Evolutionary conservation across 2,797 vertebrate species (phyloP).

Genomic region (Clarias platycephalus): DNA sequence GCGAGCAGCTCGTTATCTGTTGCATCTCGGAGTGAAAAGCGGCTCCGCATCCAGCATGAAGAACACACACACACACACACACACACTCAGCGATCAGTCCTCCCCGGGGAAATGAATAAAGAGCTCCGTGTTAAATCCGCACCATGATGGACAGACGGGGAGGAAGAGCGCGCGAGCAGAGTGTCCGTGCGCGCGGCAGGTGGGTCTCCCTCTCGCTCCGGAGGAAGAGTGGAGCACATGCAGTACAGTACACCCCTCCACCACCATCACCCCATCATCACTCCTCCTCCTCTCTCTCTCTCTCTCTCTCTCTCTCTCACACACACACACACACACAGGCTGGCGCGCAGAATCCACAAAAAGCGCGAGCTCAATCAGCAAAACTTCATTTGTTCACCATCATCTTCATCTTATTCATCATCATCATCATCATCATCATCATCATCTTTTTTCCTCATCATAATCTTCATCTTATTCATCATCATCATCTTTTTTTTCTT

Average conservation of each 20-base stretch:
- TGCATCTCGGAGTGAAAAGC: slow-evolving; percentile 87
- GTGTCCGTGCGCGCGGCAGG: slow-evolving; percentile 47
- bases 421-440: background rate
- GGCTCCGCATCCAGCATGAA: slow-evolving; percentile 77
- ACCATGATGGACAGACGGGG: slow-evolving; percentile 68
- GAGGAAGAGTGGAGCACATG: slow-evolving; percentile 66
- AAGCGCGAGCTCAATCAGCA: background rate
- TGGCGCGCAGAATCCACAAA: background rate
- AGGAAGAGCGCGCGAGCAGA: slow-evolving; percentile 21
- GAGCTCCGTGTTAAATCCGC: slow-evolving; percentile 79
- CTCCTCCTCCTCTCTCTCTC: slow-evolving; percentile 40
- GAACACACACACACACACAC: background rate
- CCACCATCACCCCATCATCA: slow-evolving; percentile 8
- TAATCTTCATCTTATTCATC: too few species aligned
- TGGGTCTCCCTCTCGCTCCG: slow-evolving; percentile 56
- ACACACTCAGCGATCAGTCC: slow-evolving; percentile 52
- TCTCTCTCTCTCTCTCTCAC: slow-evolving; percentile 54
- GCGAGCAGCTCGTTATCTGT: slow-evolving; percentile 88
- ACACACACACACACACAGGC: background rate
- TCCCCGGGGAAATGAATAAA: slow-evolving; percentile 35
- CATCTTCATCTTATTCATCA: background rate
- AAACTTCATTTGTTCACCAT: background rate
- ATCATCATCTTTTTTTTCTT: too few species aligned
- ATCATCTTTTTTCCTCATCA: too few species aligned
- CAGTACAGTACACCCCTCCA: slow-evolving; percentile 30